These are phyloP conservation scores for Ophiothrix spiculata DNA, from an alignment of 35 echinoderm and acorn worm species.

Conservation along the genomic window DNA sequence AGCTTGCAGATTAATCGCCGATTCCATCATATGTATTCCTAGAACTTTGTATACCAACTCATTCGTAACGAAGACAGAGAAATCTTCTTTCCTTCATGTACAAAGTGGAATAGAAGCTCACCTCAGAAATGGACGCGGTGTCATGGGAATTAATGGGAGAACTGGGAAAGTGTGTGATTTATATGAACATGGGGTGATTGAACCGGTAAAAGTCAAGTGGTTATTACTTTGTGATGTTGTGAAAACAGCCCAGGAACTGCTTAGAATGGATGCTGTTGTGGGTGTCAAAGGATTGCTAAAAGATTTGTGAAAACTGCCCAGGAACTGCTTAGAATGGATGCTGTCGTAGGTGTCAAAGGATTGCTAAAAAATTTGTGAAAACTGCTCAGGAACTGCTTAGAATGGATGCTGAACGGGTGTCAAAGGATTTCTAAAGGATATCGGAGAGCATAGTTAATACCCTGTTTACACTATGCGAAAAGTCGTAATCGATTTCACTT, in stretches of 20 bases:
- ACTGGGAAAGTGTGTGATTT: neutral
- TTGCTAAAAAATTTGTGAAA: neutral
- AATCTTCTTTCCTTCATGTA: neutral
- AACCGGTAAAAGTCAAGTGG: neutral
- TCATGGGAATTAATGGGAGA: constrained; percentile 1
- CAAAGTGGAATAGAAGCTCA: neutral
- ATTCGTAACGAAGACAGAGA: neutral
- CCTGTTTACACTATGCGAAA: no score
- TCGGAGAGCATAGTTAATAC: no score
- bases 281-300: constrained; percentile 5
- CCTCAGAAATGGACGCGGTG: neutral
- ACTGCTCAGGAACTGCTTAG: no score
- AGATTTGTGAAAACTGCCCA: neutral
- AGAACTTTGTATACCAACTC: constrained; percentile 23
- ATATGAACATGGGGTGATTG: neutral
- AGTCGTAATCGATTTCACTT: no score
- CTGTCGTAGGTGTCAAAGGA: constrained; percentile 16
- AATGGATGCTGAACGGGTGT: no score
- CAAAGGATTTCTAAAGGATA: no score
- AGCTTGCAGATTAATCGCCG: neutral
- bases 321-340: constrained; percentile 26
- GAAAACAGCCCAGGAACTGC: constrained; percentile 7
- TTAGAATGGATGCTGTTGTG: constrained; percentile 22
- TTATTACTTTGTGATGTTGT: constrained; percentile 6
- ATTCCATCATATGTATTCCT: constrained; percentile 6